Evolutionary conservation across 2,797 vertebrate species (phyloP).

Genomic region (Enteromius anoplus): DNA sequence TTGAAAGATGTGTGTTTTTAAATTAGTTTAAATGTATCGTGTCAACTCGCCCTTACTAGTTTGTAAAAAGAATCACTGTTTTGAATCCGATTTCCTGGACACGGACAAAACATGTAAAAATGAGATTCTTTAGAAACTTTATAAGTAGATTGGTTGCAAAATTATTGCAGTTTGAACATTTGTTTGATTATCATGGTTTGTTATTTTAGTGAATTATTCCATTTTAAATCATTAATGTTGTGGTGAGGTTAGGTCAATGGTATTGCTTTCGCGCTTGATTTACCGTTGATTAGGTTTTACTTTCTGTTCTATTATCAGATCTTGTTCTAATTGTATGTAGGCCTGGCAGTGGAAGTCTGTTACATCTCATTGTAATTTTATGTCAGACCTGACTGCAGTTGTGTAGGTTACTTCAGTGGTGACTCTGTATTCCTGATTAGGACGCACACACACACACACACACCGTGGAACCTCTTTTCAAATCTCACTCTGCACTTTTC

Average conservation of each 20-base stretch:
- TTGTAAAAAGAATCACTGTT: not conserved
- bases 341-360: not conserved
- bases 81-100: not conserved
- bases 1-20: not conserved
- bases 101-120: not conserved
- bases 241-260: not conserved
- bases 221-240: not conserved
- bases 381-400: slow-evolving; percentile 26
- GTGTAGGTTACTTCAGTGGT: slow-evolving; percentile 3
- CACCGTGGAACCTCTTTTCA: slow-evolving; percentile 18
- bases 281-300: not conserved
- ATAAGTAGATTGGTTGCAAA: not conserved
- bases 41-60: not conserved
- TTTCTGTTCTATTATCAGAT: not conserved
- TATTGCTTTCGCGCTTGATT: not conserved
- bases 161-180: not conserved
- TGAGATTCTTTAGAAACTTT: not conserved
- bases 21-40: not conserved
- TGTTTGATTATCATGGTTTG: not conserved
- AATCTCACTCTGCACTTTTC: slow-evolving; percentile 27
- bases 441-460: slow-evolving; percentile 4
- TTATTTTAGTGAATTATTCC: not conserved
- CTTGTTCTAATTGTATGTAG: not conserved
- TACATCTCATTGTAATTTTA: slow-evolving; percentile 14
- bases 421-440: slow-evolving; percentile 21